phyloP scores from a whole-genome alignment of 2,888 invertebrate species.

The Yponomeuta cagnagella region DNA sequence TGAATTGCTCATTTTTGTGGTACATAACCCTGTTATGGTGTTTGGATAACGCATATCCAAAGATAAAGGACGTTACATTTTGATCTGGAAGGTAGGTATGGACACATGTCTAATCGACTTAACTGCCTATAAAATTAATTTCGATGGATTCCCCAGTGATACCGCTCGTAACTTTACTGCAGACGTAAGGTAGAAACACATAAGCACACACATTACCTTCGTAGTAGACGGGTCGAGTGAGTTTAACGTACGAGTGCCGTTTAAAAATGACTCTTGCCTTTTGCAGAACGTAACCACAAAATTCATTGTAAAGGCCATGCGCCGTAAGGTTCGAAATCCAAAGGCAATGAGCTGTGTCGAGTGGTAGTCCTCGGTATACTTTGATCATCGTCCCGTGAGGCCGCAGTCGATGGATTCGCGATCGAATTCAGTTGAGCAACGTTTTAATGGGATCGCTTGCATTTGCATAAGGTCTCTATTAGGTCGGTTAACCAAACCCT shows the following conservation, averaged over 20 bases:
- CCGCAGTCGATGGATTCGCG: slow-evolving; percentile 2
- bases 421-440: slow-evolving; percentile 1
- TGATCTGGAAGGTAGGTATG: no score
- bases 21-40: no score
- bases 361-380: not conserved
- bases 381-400: slow-evolving; percentile 15
- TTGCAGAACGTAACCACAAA: not conserved
- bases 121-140: not conserved
- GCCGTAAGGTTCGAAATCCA: not conserved
- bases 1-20: no score
- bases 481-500: not conserved
- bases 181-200: not conserved
- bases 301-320: not conserved
- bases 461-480: slow-evolving; percentile 5
- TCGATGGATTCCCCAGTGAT: not conserved
- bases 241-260: slow-evolving; percentile 6
- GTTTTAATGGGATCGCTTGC: not conserved
- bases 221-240: slow-evolving; percentile 14
- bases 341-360: not conserved
- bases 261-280: not conserved
- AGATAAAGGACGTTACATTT: no score
- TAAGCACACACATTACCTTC: not conserved
- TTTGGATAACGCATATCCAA: no score
- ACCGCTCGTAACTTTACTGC: not conserved
- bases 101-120: no score